A percentile compares a stretch with the other conserved stretches of the same genome.
phyloP scores from a whole-genome alignment of 2,797 vertebrate genomes.

The Cossypha dichroa region DNA sequence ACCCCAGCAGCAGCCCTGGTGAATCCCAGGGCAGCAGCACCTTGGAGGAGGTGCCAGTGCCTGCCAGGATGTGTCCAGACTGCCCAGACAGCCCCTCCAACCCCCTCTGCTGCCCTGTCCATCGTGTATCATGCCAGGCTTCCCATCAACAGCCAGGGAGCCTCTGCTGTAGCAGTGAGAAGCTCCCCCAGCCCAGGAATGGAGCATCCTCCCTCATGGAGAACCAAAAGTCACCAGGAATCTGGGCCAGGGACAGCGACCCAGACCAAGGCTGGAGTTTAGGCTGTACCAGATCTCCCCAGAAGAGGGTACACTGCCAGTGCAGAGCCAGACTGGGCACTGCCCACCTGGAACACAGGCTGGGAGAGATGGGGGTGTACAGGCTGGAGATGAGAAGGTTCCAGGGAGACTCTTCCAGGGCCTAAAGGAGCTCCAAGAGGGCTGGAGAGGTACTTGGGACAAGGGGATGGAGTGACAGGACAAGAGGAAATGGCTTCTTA shows the following conservation, averaged over 20 bases:
- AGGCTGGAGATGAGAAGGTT: not conserved
- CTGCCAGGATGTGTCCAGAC: not conserved
- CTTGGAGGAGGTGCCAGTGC: not conserved
- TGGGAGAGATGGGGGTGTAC: not conserved
- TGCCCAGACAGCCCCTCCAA: not conserved
- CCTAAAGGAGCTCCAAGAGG: not conserved
- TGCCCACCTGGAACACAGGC: accelerated
- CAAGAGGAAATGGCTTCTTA: not conserved
- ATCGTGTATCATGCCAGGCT: accelerated
- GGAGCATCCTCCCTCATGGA: accelerated
- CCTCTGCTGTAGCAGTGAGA: not conserved
- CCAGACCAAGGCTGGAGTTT: not conserved
- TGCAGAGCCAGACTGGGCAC: not conserved
- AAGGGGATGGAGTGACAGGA: not conserved
- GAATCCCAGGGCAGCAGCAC: not conserved
- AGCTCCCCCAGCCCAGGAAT: not conserved
- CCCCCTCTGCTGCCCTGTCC: not conserved
- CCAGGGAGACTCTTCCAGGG: not conserved
- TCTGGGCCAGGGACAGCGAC: not conserved
- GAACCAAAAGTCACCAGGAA: not conserved
- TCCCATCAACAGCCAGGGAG: not conserved
- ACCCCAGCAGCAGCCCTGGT: not conserved
- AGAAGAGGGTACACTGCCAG: not conserved
- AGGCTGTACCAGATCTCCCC: not conserved
- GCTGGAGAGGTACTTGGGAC: not conserved